Base-by-base conservation (phyloP, 2,113 vertebrate genomes). In the Phylloscopus whistleri region DNA sequence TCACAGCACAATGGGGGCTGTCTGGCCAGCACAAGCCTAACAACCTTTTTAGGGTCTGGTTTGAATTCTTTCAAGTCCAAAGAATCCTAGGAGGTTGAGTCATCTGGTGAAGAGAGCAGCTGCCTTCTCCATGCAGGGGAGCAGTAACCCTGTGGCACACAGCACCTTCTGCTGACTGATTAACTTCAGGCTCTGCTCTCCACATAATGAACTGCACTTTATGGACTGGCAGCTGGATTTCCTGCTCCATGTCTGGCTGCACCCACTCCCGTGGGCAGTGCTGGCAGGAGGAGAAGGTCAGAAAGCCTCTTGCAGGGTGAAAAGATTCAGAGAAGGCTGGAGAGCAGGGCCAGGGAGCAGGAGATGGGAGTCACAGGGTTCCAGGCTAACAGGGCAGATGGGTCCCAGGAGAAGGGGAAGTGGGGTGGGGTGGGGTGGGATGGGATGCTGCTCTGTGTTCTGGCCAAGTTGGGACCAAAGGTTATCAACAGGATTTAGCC, bases 101-200 rank as follows among this genome's bases (percentile, higher is more conserved):
- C 78, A 69, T 63, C 44, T 93, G 87, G 41, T 80, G 84, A 85
- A 64, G 74, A 74, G 43, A 85, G 37, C 81, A 91, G 87, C 84
- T 87, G 94, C 59, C 56, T 89, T 70, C 48, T 69, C 30, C 9
- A 2, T 7, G 69, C 33, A 23, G 48, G 55, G 15, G 15, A 89
- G 49, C 28, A 52, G 21, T 35, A 75, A 48, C 31, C 46, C 74
- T 74, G 48, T 39, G 84, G 89, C 49, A 70, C 51, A 60, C 7
- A 1, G 0, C 55, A 64, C 55, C 63, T 80, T 85, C 55, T 70
- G 59, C 48, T 41, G 39, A 1, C 39, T 70, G 69, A 83, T 87
- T 91, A 49, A 89, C 49, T 59, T 89, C 84, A 93, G 70, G 20
- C 37, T 73, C 69, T 27, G 48, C 49, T 87, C 37, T 51, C 22